Evolutionary conservation across 2,888 invertebrate genomes (phyloP), one percentile per base, ranked within the genome.

Genomic region (Microchrysa polita): DNA sequence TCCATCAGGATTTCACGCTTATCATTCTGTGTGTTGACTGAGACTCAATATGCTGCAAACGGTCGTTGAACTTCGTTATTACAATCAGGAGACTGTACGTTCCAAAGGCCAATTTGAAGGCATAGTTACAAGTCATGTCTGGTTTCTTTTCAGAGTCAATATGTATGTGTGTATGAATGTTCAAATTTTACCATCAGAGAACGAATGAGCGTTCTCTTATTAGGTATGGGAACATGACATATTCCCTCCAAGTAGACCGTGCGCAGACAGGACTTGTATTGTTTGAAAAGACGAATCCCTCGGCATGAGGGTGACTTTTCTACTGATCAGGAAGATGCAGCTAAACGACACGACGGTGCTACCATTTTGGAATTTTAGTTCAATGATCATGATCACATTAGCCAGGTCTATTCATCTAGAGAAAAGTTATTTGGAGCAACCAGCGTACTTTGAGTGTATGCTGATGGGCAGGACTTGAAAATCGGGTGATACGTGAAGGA

Each of bases 1-100:
- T 73, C 67, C 67, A 73, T 69, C 75, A 75, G 75, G 75, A 73
- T 75, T 75, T 75, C 59, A 71, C 59, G 44, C 73, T 71, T 48
- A 53, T 67, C 63, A n/a, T 27, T 69, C n/a, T n/a, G n/a, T n/a
- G 44, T 48, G n/a, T 44, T 40, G 10, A 20, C 52, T 27, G 55
- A 27, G 42, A 16, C 69, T n/a, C 40, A 20, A 20, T 23, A 12
- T 16, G 57, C 12, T 12, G 27, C 14, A 16, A 12, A 20, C 23
- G 69, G 69, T 69, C 69, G 57, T 18, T 69, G 69, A 69, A 55
- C 57, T 40, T 22, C 0, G n/a, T n/a, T 1, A 1, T 14, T n/a
- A 7, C 14, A 7, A 27, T n/a, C 69, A 42, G 69, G 69, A 57
- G 34, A 53, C 34, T 16, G 34, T 34, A 34, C 44, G 65, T 65